Evolutionary conservation across 2,888 invertebrate species (phyloP).

Genomic region (Nymphalis c-album): DNA sequence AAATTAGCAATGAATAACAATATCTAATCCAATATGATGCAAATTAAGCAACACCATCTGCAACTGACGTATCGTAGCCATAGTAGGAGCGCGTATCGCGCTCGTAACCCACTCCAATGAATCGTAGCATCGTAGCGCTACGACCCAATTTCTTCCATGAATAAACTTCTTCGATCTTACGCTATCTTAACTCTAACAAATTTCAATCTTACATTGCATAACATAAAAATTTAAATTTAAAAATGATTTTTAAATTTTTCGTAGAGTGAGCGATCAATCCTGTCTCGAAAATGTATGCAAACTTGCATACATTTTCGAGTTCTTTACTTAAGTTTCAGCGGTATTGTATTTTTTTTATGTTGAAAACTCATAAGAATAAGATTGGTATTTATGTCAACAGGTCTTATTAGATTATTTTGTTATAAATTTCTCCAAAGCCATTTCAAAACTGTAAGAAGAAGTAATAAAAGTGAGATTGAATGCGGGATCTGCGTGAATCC

Average conservation of each 20-base stretch:
- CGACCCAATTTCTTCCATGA: conserved; percentile 35
- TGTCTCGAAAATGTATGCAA: no score
- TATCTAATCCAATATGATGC: no score
- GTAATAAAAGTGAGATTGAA: conserved; percentile 37
- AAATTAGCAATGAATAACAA: no score
- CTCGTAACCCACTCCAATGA: conserved; percentile 37
- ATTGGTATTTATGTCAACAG: neutral
- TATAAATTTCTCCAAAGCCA: conserved; percentile 20
- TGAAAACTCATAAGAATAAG: neutral
- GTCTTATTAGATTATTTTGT: neutral
- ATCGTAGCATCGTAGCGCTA: conserved; percentile 32
- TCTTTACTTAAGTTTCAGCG: neutral
- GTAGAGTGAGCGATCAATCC: no score
- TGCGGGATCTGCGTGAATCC: conserved; percentile 32
- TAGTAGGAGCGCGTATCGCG: conserved; percentile 19
- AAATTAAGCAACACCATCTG: neutral
- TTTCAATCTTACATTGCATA: conserved; percentile 29
- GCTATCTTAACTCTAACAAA: conserved; percentile 22
- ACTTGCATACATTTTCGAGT: no score
- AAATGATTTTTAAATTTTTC: neutral
- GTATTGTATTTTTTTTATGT: no score
- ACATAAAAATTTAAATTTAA: conserved; percentile 16
- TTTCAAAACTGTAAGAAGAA: conserved; percentile 32
- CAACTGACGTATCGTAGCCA: conserved; percentile 8
- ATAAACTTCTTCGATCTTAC: conserved; percentile 29